These are phyloP conservation scores for Anoplophora glabripennis DNA, from an alignment of 1,140 invertebrate genomes.

Conservation along the genomic window DNA sequence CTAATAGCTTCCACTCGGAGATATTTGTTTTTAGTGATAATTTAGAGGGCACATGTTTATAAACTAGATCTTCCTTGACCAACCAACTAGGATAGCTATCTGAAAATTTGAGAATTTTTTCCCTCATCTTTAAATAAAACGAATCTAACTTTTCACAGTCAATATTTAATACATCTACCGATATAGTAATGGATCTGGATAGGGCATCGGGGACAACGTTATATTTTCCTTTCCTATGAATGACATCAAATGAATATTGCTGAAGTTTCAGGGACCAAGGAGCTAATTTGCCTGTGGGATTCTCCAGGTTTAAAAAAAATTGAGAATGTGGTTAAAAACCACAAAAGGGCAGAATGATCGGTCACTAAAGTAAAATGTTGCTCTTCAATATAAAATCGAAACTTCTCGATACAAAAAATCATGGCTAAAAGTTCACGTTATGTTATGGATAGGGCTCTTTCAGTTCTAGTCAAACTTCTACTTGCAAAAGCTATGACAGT, in stretches of 20 bases:
- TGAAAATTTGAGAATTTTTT: slow-evolving; percentile 7
- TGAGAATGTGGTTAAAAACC: too few relatives aligned
- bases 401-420: slow-evolving; percentile 48
- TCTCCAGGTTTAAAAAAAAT: slow-evolving; percentile 8
- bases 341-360: slow-evolving; percentile 25
- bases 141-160: not conserved
- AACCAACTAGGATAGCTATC: slow-evolving; percentile 17
- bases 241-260: slow-evolving; percentile 9
- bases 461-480: slow-evolving; percentile 27
- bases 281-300: slow-evolving; percentile 32
- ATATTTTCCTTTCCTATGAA: slow-evolving; percentile 6
- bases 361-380: slow-evolving; percentile 50
- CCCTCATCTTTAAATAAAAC: slow-evolving; percentile 7
- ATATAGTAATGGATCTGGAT: slow-evolving; percentile 3
- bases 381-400: slow-evolving; percentile 48
- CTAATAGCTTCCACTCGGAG: slow-evolving; percentile 27
- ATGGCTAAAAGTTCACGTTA: slow-evolving; percentile 53
- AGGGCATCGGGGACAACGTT: slow-evolving; percentile 19
- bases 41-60: slow-evolving; percentile 14
- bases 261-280: slow-evolving; percentile 12
- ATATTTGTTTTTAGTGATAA: slow-evolving; percentile 3
- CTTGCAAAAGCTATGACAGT: slow-evolving; percentile 35
- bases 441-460: slow-evolving; percentile 48
- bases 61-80: slow-evolving; percentile 11
- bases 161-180: not conserved